Base-by-base conservation (phyloP, 2,797 vertebrate genomes). In the Lycodopsis pacificus region DNA sequence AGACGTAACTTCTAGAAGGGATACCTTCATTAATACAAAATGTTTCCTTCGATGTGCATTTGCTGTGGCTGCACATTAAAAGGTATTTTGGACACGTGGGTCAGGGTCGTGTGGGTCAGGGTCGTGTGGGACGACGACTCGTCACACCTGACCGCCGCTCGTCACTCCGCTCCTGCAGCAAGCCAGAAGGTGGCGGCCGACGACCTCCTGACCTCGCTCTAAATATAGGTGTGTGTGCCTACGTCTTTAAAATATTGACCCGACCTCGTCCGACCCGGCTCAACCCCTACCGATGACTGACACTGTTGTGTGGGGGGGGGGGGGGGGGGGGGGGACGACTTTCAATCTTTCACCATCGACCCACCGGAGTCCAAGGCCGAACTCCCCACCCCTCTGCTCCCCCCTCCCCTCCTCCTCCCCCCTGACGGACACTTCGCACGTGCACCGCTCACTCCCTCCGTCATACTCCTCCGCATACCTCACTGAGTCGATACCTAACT, bases 301-400 rank as follows among this genome's bases (percentile, higher is more conserved):
- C 71, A 44, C 40, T 1, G 22, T 5, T 61, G 80, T 73, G 53
- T 30, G 27, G 27, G 27, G 27, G 3, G 30, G 30, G 30, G 17
- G 17, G 49, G 20, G 27, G 4, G 30, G 30, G 17, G 17, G 49
- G 20, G n/a, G n/a, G n/a, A n/a, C n/a, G n/a, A n/a, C 57, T 82
- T 76, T 83, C 73, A 86, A 66, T 86, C 83, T 71, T 76, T 83
- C 67, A 5, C 51, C 74, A 87, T 88, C 53, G 66, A 91, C 81
- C 74, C 0, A 1, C 25, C 27, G 42, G 20, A 81, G 63, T 76
- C 84, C 74, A 38, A 77, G 78, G 65, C 79, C 44, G 3, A 57
- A 34, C n/a, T 13, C 32, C 65, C 4, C 65, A 9, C 48, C 20
- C 8, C 70, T 32, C 30, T 5, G 4, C 30, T 32, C 30, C 12